Conservation (phyloP, 2,888 invertebrate genomes). For the Papilio elwesi region DNA sequence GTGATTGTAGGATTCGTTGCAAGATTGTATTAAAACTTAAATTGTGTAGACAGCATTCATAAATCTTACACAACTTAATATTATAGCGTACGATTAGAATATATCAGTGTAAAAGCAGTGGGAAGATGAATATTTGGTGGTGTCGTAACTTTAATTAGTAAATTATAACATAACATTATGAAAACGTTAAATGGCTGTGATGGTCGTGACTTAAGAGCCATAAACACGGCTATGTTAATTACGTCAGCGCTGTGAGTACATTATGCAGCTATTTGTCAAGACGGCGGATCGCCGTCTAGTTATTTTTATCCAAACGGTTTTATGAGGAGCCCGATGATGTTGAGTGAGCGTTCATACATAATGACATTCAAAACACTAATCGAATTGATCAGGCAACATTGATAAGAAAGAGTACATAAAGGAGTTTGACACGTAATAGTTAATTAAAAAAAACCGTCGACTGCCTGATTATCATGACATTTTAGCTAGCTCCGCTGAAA, state of each 20-base stretch:
- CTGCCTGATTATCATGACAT: too few species aligned
- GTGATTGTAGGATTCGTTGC: too few species aligned
- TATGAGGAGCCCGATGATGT: too few species aligned
- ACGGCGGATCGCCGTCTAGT: background rate
- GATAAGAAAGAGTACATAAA: too few species aligned
- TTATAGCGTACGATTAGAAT: conserved; percentile 12
- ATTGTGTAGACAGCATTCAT: background rate
- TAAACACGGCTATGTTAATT: conserved; percentile 18
- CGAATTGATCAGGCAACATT: too few species aligned
- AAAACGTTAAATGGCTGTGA: conserved; percentile 10
- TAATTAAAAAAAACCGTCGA: too few species aligned
- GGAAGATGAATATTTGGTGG: conserved; percentile 14
- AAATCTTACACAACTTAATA: background rate
- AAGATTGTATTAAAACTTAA: too few species aligned
- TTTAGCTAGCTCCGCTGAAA: too few species aligned
- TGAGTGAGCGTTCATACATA: too few species aligned
- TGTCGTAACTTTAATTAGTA: conserved; percentile 18
- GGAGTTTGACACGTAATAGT: too few species aligned
- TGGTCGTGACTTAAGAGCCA: conserved; percentile 18
- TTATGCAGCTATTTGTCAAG: conserved; percentile 9
- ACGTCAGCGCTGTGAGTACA: background rate
- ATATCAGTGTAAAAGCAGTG: background rate
- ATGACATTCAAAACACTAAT: too few species aligned
- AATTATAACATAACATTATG: conserved; percentile 15
- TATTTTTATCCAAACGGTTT: conserved; percentile 1